Conservation (phyloP, 64 coral and sea anemone species). For the Exaiptasia diaphana region DNA sequence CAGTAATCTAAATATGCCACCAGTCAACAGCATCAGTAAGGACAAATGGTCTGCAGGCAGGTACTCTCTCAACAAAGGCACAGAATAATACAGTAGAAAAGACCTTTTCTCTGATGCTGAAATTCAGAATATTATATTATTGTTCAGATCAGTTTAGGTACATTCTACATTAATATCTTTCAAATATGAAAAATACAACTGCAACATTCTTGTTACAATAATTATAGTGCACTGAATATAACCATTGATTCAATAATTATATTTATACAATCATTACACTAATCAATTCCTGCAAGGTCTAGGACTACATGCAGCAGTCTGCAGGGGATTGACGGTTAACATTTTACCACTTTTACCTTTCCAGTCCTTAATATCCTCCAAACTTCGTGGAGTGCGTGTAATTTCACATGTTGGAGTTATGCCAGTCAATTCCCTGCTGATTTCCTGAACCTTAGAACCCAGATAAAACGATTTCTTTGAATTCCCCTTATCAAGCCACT, state of each 20-base stretch:
- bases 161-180: slow-evolving; percentile 27
- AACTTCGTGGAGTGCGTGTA: slow-evolving; percentile 6
- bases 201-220: no score
- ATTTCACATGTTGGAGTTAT: slow-evolving; percentile 29
- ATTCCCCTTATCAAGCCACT: slow-evolving; percentile 30
- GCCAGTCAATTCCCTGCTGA: neutral
- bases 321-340: no score
- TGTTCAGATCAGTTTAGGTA: no score
- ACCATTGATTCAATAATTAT: no score
- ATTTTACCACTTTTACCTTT: no score
- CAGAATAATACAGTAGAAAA: slow-evolving; percentile 46
- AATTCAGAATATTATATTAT: no score
- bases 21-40: neutral
- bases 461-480: neutral
- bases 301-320: no score
- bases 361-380: slow-evolving; percentile 17
- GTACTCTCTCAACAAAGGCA: slow-evolving; percentile 13
- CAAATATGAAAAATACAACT: no score
- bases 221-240: no score
- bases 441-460: slow-evolving; percentile 2
- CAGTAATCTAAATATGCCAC: slow-evolving; percentile 17
- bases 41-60: slow-evolving; percentile 42
- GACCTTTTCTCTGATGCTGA: slow-evolving; percentile 35
- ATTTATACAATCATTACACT: no score
- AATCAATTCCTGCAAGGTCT: no score